These are phyloP conservation scores for Zonitis immaculata DNA, from an alignment of 2,888 invertebrate genomes.

Conservation along the genomic window DNA sequence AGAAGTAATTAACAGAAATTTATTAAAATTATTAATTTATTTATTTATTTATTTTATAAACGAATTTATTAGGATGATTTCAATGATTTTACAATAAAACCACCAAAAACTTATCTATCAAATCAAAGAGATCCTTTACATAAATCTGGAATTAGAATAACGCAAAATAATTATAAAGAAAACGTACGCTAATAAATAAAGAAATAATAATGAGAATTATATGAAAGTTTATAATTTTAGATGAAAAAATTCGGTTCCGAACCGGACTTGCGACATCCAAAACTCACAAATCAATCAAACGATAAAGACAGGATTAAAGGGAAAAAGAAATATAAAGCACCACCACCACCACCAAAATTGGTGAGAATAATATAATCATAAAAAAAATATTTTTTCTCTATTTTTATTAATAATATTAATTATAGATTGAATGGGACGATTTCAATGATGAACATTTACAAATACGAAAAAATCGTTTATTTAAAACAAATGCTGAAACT, in stretches of 20 bases:
- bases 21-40: not conserved
- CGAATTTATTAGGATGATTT: conserved; percentile 7
- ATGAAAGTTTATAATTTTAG: conserved; percentile 27
- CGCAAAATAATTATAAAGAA: conserved; percentile 10
- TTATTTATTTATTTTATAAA: not conserved
- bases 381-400: no score
- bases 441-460: conserved; percentile 30
- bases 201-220: not conserved
- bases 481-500: conserved; percentile 71
- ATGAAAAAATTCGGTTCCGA: conserved; percentile 67
- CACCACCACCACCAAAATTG: conserved; percentile 54
- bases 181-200: conserved; percentile 1
- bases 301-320: conserved; percentile 52
- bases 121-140: conserved; percentile 29
- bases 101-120: conserved; percentile 23
- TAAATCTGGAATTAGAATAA: conserved; percentile 23
- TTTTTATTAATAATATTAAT: no score
- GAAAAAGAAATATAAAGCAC: conserved; percentile 75
- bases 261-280: conserved; percentile 57
- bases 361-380: conserved; percentile 1
- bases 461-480: conserved; percentile 60
- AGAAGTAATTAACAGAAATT: conserved; percentile 8
- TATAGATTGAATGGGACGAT: conserved; percentile 42
- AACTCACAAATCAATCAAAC: conserved; percentile 34
- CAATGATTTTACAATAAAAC: conserved; percentile 1